phyloP scores from a whole-genome alignment of 2,113 vertebrate genomes.

The Pituophis catenifer region DNA sequence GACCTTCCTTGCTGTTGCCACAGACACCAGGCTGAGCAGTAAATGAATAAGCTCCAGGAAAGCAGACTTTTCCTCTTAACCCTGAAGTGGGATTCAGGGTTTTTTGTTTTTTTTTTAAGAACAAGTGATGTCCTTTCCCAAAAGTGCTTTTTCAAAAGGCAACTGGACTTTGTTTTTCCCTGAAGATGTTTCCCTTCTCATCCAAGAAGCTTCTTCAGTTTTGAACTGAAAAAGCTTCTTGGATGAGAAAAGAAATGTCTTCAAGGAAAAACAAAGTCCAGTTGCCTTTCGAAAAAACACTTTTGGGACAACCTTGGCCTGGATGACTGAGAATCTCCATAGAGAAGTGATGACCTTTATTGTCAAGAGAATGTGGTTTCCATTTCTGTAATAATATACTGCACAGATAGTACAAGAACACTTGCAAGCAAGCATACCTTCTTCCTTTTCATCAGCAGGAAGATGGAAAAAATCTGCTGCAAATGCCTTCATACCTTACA shows the following conservation, averaged over 20 bases:
- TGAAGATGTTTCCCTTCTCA: background rate
- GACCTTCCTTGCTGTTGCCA: background rate
- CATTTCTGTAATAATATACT: background rate
- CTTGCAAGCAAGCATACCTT: background rate
- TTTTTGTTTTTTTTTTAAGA: slow-evolving; percentile 20
- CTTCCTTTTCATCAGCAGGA: background rate
- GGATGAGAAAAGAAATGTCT: background rate
- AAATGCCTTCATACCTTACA: background rate
- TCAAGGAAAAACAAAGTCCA: background rate
- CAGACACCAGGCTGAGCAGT: background rate
- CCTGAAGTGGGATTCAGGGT: background rate
- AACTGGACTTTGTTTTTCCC: background rate
- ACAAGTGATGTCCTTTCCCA: background rate
- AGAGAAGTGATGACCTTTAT: background rate
- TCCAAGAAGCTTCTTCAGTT: background rate
- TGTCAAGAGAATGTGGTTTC: too few relatives aligned
- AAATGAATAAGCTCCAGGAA: background rate
- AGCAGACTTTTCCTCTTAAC: background rate
- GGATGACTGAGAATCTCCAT: background rate
- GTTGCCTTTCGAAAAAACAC: background rate
- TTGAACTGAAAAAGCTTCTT: background rate
- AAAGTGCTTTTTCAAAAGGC: background rate
- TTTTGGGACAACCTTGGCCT: background rate
- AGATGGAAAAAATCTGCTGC: background rate
- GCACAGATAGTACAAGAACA: background rate